These are phyloP conservation scores for Mormyrus lacerda DNA, from an alignment of 2,113 vertebrate species.

Conservation along the genomic window DNA sequence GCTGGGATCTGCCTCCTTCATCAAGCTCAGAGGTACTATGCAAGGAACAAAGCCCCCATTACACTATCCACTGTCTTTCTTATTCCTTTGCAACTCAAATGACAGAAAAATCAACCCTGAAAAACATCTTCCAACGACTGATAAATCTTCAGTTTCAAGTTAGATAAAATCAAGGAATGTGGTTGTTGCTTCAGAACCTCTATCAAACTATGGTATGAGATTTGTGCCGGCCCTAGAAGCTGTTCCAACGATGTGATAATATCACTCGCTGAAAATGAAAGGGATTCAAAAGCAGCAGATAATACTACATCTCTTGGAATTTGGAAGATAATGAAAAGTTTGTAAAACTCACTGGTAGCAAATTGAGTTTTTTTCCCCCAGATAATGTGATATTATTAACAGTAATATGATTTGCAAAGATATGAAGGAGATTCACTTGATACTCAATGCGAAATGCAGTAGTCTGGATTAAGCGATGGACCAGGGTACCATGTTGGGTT, in stretches of 20 bases:
- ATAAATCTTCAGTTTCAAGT: constrained; percentile 24
- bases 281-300: not conserved
- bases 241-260: constrained; percentile 20
- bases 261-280: constrained; percentile 22
- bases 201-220: constrained; percentile 2
- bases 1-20: constrained; percentile 54
- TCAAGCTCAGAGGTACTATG: constrained; percentile 53
- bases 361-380: not conserved
- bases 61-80: not conserved
- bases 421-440: not conserved
- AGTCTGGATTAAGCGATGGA: not conserved
- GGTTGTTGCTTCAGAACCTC: constrained; percentile 34
- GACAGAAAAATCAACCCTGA: not conserved
- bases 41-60: not conserved
- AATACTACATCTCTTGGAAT: not conserved
- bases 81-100: not conserved
- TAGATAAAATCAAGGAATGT: not conserved
- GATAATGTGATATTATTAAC: not conserved
- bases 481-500: not conserved
- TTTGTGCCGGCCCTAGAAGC: constrained; percentile 44
- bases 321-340: not conserved
- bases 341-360: not conserved
- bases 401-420: not conserved
- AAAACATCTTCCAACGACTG: constrained; percentile 20
- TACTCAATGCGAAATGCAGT: not conserved